These are phyloP conservation scores for Leptosomus discolor DNA, from an alignment of 2,113 vertebrate species.

Conservation along the genomic window DNA sequence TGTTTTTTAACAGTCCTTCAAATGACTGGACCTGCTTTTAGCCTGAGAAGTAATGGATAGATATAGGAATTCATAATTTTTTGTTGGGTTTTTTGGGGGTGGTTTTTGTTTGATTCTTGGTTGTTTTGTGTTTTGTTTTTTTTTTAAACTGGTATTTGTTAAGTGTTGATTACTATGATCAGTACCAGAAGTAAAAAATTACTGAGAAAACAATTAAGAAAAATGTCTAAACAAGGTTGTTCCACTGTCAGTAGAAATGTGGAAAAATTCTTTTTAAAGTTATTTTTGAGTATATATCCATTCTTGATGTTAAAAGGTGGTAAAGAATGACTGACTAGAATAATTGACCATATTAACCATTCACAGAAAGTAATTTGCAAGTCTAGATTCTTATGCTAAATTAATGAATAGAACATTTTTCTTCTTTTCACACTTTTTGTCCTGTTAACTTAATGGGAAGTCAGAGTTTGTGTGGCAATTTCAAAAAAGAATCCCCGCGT, in stretches of 20 bases:
- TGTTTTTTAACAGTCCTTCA: neutral
- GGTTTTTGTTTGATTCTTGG: neutral
- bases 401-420: neutral
- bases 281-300: neutral
- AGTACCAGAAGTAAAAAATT: neutral
- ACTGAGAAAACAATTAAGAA: neutral
- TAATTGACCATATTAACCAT: neutral
- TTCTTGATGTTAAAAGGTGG: neutral
- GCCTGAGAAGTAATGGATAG: neutral
- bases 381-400: neutral
- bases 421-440: neutral
- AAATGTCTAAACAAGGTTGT: neutral
- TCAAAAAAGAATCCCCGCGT: neutral
- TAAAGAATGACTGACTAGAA: neutral
- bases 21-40: neutral
- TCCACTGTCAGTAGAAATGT: neutral
- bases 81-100: neutral
- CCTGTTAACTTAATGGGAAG: neutral
- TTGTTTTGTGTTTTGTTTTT: neutral
- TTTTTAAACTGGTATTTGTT: neutral
- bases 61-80: neutral
- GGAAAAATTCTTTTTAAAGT: neutral
- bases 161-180: neutral
- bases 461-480: neutral
- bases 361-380: neutral